Base-by-base conservation (phyloP, 23 tunicate species). In the Diplosoma virens region DNA sequence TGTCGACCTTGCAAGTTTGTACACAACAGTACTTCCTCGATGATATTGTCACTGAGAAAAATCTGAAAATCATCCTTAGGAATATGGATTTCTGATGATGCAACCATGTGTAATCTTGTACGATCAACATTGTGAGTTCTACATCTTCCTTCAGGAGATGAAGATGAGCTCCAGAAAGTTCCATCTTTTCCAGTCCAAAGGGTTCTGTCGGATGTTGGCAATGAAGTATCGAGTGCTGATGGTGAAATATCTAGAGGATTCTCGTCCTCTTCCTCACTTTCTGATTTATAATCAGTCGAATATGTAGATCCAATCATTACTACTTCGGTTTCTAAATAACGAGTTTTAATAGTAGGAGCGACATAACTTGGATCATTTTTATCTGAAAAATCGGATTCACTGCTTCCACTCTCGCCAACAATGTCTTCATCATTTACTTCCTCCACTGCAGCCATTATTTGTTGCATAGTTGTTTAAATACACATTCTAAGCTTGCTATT, bases 1-100 rank as follows among this genome's bases (percentile, higher is more conserved):
- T 61, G 35, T 72, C 78, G 60, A 72, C 61, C 78, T 25, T 72
- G 78, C 60, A 72, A 48, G 78, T 72, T 72, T 7, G 78, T 72
- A 29, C 78, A 48, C 60, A 72, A 48, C 61, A 48, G 33, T 47
- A 72, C 3, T 72, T 72, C 78, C 28, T 72, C 78, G 25, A 72
- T 33, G 6, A 48, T 72, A 27, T 72, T 34, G n/a, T 72, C 78
- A 48, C 60, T 72, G 60, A 72, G 7, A 68, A 68, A 68, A 3
- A 7, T 23, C 75, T 68, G 75, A 68, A 72, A 48, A 47, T 61
- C 78, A 72, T 72, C 78, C 34, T 72, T 72, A 6, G 78, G 33
- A 72, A 61, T 48, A 24, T 47, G 48, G 33, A 72, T 72, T 47
- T 72, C 61, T 29, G 78, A 48, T 4, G 78, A 47, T 33, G 20